Percentiles rank a stretch among this genome's conserved stretches.
phyloP scores from a whole-genome alignment of 1,140 invertebrate species.

The Anadara kagoshimensis region DNA sequence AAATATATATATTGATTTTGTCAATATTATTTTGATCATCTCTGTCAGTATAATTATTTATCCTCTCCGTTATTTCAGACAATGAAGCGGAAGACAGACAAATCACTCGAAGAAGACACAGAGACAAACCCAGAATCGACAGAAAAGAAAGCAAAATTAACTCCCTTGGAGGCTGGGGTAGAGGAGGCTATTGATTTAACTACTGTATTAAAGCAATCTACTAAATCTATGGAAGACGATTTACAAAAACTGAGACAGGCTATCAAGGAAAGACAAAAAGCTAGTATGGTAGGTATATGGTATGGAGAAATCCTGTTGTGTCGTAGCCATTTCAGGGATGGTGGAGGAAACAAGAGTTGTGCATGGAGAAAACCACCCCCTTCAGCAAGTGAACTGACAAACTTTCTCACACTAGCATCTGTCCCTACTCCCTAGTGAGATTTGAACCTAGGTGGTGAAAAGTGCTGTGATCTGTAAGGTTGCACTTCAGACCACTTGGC shows the following conservation, averaged over 20 bases:
- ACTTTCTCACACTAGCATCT: no score
- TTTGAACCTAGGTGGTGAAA: no score
- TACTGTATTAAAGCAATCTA: not conserved
- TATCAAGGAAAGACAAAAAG: slow-evolving; percentile 47
- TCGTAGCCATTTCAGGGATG: not conserved
- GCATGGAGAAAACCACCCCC: no score
- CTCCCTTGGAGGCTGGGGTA: not conserved
- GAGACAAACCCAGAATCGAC: not conserved
- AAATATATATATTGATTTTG: no score
- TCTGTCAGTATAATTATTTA: not conserved
- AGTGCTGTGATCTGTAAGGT: no score
- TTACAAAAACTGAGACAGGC: slow-evolving; percentile 20
- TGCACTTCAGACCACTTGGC: no score
- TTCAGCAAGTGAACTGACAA: no score
- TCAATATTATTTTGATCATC: no score
- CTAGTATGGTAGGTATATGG: slow-evolving; percentile 44
- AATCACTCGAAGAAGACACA: not conserved
- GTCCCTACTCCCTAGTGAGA: no score
- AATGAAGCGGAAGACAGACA: not conserved
- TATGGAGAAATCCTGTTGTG: not conserved
- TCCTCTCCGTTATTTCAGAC: not conserved
- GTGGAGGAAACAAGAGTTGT: no score
- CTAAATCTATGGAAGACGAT: slow-evolving; percentile 22
- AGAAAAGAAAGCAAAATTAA: not conserved
- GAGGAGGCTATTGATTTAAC: not conserved